Conservation (phyloP, 2,113 vertebrate genomes). For the Cacatua alba region DNA sequence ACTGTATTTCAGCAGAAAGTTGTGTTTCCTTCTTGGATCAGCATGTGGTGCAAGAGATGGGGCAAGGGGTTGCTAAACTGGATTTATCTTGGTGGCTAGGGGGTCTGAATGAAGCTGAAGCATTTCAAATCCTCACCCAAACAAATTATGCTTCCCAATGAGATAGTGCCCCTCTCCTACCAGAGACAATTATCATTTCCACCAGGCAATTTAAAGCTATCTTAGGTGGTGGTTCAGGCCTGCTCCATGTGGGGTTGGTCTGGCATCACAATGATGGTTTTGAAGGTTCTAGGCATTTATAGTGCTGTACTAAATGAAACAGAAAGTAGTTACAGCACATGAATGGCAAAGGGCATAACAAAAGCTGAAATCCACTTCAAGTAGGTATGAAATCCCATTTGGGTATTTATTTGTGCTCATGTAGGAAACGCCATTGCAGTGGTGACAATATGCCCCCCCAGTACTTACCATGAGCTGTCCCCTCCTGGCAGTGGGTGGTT, state of each 20-base stretch:
- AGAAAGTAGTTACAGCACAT: not conserved
- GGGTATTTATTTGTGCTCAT: not conserved
- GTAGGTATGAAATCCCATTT: not conserved
- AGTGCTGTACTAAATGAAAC: not conserved
- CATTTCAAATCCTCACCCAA: not conserved
- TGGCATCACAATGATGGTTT: fast-evolving
- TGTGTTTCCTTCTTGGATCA: not conserved
- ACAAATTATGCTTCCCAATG: not conserved
- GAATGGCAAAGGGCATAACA: not conserved
- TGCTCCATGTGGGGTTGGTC: fast-evolving
- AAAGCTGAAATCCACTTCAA: not conserved
- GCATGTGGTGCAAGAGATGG: not conserved
- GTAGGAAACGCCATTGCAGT: not conserved
- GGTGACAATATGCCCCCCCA: not conserved
- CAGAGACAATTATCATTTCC: not conserved
- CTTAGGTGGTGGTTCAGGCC: not conserved
- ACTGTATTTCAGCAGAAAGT: not conserved
- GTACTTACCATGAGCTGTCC: not conserved
- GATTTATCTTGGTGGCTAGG: not conserved
- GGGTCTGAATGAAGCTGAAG: not conserved
- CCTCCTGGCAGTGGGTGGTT: not conserved
- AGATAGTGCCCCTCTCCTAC: not conserved
- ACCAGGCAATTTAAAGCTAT: not conserved
- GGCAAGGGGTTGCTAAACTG: not conserved
- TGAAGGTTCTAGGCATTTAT: not conserved